Evolutionary conservation across 2,113 vertebrate species (phyloP).

Genomic region (Microcebus tavaratra): DNA sequence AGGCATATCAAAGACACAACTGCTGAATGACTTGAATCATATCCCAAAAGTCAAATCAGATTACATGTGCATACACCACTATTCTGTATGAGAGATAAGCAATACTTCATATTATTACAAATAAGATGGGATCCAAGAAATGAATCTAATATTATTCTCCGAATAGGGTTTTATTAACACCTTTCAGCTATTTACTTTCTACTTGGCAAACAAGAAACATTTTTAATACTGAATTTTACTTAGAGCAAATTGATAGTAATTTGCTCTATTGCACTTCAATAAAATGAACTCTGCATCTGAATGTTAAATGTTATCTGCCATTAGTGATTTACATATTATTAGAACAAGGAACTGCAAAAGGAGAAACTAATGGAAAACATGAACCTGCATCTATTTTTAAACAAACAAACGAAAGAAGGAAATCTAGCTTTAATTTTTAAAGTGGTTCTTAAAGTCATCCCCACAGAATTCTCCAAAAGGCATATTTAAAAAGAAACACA

Average conservation of each 20-base stretch:
- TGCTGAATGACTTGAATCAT: neutral
- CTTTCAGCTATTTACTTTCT: conserved; percentile 39
- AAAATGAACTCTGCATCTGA: conserved; percentile 52
- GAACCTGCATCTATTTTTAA: conserved; percentile 34
- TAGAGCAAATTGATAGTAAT: conserved; percentile 41
- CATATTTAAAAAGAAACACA: neutral
- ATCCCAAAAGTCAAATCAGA: neutral
- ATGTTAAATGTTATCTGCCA: conserved; percentile 27
- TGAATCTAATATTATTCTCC: neutral
- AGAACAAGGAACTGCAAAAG: conserved; percentile 5
- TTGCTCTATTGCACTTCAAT: conserved; percentile 28
- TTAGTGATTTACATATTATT: conserved; percentile 28
- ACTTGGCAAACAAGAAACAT: conserved; percentile 13
- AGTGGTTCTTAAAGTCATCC: neutral
- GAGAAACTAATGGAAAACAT: conserved; percentile 27
- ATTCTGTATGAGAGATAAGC: neutral
- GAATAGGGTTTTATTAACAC: conserved; percentile 1
- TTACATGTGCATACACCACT: neutral
- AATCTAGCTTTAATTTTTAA: conserved; percentile 46
- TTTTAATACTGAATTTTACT: conserved; percentile 51
- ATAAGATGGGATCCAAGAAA: neutral
- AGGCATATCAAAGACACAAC: neutral
- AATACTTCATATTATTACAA: neutral
- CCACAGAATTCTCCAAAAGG: neutral
- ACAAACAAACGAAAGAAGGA: neutral